These are phyloP conservation scores for Oncorhynchus nerka DNA, from an alignment of 2,113 vertebrate genomes.

Conservation along the genomic window DNA sequence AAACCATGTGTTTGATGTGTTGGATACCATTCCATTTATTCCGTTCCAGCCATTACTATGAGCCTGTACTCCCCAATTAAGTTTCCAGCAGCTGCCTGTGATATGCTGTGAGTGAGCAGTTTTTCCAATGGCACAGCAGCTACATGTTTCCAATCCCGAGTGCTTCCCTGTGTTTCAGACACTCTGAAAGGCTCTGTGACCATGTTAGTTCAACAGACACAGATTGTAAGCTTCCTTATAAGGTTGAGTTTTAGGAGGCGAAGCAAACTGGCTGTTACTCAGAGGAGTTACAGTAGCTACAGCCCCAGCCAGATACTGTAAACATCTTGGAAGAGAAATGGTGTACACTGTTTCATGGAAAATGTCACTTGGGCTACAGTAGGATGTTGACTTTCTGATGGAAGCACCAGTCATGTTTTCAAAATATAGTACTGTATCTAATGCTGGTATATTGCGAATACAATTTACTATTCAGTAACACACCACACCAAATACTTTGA, in stretches of 20 bases:
- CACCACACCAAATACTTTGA: no score
- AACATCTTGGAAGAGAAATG: slow-evolving; percentile 56
- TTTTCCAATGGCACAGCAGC: no score
- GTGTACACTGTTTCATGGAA: slow-evolving; percentile 25
- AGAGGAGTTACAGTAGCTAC: slow-evolving; percentile 33
- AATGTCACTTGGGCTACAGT: neutral
- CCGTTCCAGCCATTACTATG: no score
- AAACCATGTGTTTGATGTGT: no score
- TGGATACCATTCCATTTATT: no score
- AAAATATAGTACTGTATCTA: neutral
- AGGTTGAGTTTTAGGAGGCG: slow-evolving; percentile 53
- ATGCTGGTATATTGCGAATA: no score
- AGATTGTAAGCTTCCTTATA: slow-evolving; percentile 66
- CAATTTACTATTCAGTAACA: no score
- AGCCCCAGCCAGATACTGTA: slow-evolving; percentile 45
- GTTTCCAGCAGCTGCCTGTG: no score
- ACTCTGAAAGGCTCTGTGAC: slow-evolving; percentile 51
- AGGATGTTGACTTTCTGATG: neutral
- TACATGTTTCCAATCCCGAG: neutral
- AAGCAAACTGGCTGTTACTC: slow-evolving; percentile 51
- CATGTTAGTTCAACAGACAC: slow-evolving; percentile 40
- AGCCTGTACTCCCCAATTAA: no score
- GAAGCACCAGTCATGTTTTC: neutral
- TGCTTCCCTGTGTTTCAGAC: slow-evolving; percentile 8
- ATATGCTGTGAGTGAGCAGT: no score